Evolutionary conservation across 2,797 vertebrate species (phyloP).

Genomic region (Schizopygopsis pylzovi): DNA sequence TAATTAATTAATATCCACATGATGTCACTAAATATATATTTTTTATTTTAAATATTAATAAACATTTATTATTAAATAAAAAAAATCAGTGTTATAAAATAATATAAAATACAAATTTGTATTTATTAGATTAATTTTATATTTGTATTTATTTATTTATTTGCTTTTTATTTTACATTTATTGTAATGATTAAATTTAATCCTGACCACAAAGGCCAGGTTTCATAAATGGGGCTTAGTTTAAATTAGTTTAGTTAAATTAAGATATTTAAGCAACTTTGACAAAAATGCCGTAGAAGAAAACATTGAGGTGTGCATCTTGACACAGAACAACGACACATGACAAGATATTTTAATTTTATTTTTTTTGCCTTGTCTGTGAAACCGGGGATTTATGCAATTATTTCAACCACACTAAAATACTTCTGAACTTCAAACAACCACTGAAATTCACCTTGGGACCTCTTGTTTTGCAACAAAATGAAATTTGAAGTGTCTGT

Average conservation of each 20-base stretch:
- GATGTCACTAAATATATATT: not conserved
- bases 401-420: not conserved
- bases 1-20: not conserved
- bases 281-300: no score
- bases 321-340: no score
- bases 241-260: no score
- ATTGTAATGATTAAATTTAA: not conserved
- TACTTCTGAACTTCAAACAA: not conserved
- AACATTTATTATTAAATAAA: not conserved
- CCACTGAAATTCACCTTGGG: not conserved
- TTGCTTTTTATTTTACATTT: not conserved
- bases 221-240: no score
- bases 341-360: no score
- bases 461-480: not conserved
- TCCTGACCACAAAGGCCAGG: not conserved
- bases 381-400: no score
- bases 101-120: not conserved
- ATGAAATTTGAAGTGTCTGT: not conserved
- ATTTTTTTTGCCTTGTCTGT: no score
- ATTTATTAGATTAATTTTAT: not conserved
- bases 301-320: no score
- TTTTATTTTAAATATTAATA: not conserved
- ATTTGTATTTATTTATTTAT: not conserved
- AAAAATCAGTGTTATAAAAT: not conserved
- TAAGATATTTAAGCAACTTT: no score